Base-by-base conservation (phyloP, 2,888 invertebrate species). In the Eulithis testata region DNA sequence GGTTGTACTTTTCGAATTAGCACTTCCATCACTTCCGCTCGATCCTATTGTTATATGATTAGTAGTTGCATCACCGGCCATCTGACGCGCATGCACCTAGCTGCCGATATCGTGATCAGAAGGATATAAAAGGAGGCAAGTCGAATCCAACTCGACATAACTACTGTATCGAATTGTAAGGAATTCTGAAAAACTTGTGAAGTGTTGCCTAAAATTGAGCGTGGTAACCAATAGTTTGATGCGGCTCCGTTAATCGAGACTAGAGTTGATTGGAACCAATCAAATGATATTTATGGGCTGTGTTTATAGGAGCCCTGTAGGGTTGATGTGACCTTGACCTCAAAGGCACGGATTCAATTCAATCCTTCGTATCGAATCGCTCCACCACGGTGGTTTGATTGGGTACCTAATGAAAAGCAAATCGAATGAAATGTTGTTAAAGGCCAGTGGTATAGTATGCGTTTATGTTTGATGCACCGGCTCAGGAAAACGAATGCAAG, bases 1-100 rank as follows among this genome's bases (percentile, higher is more conserved):
- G 91, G 92, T 91, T 88, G 82, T 89, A 84, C 85, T 91, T 91
- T 89, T 90, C 92, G 86, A 92, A 92, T 93, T 93, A 92, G 85
- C 93, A 91, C 92, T 90, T 90, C 83, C 82, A 86, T 83, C 78
- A 80, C 81, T 89, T 90, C 89, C 88, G 88, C 84, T 88, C 80
- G 80, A 79, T 79, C 76, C 82, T 88, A 88, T 90, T 89, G 88
- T 90, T 84, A 79, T 68, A 71, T 85, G 81, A 89, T 89, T 85
- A 84, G 80, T 76, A 78, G 79, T 71, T 78, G 70, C 69, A 64
- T 71, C 72, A 71, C 77, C 45, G 57, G 14, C 63, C 67, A 67
- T 61, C 56, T 67, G 63, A 58, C 60, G 50, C 43, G 14, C 47
- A 11, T 36, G 58, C 53, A 57, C 57, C 65, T 66, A 65, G 64